phyloP scores from a whole-genome alignment of 2,113 vertebrate species.

The Telmatochromis sp. region DNA sequence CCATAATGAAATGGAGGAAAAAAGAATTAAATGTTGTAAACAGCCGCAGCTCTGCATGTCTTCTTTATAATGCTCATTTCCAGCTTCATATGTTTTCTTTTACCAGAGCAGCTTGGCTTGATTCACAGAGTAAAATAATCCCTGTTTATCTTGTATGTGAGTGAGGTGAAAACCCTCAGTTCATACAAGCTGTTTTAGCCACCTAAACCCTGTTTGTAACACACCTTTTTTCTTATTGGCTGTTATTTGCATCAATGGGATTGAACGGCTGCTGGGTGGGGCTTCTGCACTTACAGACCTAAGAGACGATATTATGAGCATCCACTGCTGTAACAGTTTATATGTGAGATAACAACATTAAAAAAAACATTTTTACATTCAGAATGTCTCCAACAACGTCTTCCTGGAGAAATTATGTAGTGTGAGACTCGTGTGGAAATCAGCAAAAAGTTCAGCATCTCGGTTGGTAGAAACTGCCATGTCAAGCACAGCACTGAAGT shows the following conservation, averaged over 20 bases:
- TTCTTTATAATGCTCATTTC: neutral
- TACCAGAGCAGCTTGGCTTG: neutral
- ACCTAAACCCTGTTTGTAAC: neutral
- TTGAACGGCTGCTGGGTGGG: neutral
- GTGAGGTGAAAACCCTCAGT: neutral
- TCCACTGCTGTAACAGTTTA: neutral
- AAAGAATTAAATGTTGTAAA: neutral
- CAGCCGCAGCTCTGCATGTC: neutral
- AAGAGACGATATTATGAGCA: neutral
- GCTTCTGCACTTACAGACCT: neutral
- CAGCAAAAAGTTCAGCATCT: neutral
- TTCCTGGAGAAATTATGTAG: neutral
- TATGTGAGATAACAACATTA: neutral
- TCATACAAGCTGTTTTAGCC: neutral
- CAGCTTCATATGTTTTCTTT: neutral
- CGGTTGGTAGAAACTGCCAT: neutral
- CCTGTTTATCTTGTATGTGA: neutral
- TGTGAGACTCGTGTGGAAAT: neutral
- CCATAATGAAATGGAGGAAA: neutral
- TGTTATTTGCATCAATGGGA: neutral
- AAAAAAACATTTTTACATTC: neutral
- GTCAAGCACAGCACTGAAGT: constrained; percentile 1
- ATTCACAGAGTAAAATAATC: neutral
- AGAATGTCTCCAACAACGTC: neutral
- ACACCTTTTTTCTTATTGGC: neutral